Evolutionary conservation across 2,797 vertebrate species (phyloP).

Genomic region (Hyperoplus immaculatus): DNA sequence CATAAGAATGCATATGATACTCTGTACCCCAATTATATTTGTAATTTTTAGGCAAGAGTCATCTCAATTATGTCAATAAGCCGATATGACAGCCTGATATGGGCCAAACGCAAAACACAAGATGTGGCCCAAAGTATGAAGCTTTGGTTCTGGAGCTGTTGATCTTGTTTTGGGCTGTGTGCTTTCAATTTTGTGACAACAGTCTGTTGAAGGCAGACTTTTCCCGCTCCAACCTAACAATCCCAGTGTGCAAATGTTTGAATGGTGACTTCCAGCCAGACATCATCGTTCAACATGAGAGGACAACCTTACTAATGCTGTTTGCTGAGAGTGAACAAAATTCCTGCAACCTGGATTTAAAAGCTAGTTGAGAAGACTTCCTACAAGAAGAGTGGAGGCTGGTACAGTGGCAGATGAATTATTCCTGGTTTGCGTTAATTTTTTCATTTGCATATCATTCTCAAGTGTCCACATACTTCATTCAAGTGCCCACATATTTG

Average conservation of each 20-base stretch:
- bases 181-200: too few species aligned
- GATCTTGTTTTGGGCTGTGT: neutral
- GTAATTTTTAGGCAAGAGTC: conserved; percentile 17
- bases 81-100: neutral
- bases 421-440: neutral
- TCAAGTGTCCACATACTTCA: neutral
- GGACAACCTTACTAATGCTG: neutral
- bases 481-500: neutral
- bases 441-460: neutral
- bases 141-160: neutral
- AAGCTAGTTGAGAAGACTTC: neutral
- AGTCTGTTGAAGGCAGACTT: neutral
- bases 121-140: neutral
- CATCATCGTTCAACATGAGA: conserved; percentile 5
- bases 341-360: conserved; percentile 14
- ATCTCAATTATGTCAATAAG: conserved; percentile 5
- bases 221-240: neutral
- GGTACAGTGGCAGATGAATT: neutral
- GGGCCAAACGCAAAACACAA: neutral
- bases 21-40: conserved; percentile 36
- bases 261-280: neutral
- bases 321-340: neutral
- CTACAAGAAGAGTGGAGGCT: neutral
- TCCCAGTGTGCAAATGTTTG: neutral
- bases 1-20: conserved; percentile 20